Percentiles rank a stretch among this genome's conserved stretches.
These are phyloP conservation scores for Merluccius polli DNA, from an alignment of 2,797 vertebrate species.

Conservation along the genomic window DNA sequence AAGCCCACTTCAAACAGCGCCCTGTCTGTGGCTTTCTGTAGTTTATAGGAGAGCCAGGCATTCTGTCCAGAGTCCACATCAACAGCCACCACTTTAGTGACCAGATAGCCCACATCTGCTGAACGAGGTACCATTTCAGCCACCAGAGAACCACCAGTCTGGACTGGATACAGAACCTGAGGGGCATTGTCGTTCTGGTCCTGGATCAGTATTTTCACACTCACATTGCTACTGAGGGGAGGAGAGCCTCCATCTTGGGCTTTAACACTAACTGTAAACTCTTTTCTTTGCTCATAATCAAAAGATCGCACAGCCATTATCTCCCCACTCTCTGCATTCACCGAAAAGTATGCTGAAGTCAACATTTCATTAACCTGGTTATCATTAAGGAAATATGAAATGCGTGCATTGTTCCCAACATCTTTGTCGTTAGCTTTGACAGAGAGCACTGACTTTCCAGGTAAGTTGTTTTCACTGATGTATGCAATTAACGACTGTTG, in stretches of 20 bases:
- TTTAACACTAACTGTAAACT: slow-evolving; percentile 58
- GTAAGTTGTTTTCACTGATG: slow-evolving; percentile 68
- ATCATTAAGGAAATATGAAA: slow-evolving; percentile 71
- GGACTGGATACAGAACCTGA: slow-evolving; percentile 58
- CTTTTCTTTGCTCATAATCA: slow-evolving; percentile 71
- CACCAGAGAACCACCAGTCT: slow-evolving; percentile 56
- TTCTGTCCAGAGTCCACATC: slow-evolving; percentile 77
- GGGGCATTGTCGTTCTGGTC: slow-evolving; percentile 64
- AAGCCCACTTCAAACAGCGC: slow-evolving; percentile 75
- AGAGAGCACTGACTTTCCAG: slow-evolving; percentile 56
- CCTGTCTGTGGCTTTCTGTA: slow-evolving; percentile 75
- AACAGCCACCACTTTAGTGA: slow-evolving; percentile 83
- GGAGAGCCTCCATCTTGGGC: slow-evolving; percentile 71
- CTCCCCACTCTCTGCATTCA: slow-evolving; percentile 68
- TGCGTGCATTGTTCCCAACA: slow-evolving; percentile 63
- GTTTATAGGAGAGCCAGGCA: slow-evolving; percentile 77
- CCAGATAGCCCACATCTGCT: slow-evolving; percentile 78
- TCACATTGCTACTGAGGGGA: slow-evolving; percentile 46
- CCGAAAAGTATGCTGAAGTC: slow-evolving; percentile 62
- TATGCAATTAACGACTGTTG: slow-evolving; percentile 48
- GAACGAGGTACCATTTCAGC: slow-evolving; percentile 75
- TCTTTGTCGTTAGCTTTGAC: slow-evolving; percentile 69
- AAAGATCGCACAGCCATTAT: slow-evolving; percentile 65
- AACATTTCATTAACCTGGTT: slow-evolving; percentile 56
- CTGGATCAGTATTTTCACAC: slow-evolving; percentile 54